A percentile compares a stretch with the other conserved stretches of the same genome.
Conservation (phyloP, 2,888 invertebrate species). For the Tineola bisselliella region DNA sequence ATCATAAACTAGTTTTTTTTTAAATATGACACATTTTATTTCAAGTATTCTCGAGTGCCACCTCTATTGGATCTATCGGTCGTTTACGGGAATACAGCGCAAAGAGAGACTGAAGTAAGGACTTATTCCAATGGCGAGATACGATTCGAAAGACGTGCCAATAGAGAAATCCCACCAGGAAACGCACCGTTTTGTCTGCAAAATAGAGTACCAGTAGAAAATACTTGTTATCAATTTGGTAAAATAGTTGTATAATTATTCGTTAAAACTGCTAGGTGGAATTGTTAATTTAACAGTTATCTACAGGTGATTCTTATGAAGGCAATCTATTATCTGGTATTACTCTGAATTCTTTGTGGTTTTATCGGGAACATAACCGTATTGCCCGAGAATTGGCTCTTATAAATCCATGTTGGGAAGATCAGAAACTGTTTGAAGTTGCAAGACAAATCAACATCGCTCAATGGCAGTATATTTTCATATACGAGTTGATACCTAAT, state of each 20-base stretch:
- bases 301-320: constrained; percentile 20
- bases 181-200: not conserved
- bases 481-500: constrained; percentile 27
- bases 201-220: constrained; percentile 5
- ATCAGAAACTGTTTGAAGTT: constrained; percentile 27
- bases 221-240: constrained; percentile 12
- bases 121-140: constrained; percentile 3
- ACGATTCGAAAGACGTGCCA: not conserved
- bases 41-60: not conserved
- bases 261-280: not conserved
- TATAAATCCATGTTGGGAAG: constrained; percentile 34
- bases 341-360: constrained; percentile 26
- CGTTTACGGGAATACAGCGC: constrained; percentile 11
- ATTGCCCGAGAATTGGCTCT: constrained; percentile 25
- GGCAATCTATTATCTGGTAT: constrained; percentile 16
- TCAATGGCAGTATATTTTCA: constrained; percentile 24
- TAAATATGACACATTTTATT: not conserved
- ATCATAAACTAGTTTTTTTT: no score
- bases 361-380: constrained; percentile 31
- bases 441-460: constrained; percentile 35
- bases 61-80: constrained; percentile 13
- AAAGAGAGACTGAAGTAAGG: constrained; percentile 3
- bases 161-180: constrained; percentile 7
- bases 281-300: not conserved
- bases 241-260: not conserved